Percentiles rank a stretch among this genome's conserved stretches.
Conservation (phyloP, 2,113 vertebrate genomes). For the Oreotrochilus melanogaster region DNA sequence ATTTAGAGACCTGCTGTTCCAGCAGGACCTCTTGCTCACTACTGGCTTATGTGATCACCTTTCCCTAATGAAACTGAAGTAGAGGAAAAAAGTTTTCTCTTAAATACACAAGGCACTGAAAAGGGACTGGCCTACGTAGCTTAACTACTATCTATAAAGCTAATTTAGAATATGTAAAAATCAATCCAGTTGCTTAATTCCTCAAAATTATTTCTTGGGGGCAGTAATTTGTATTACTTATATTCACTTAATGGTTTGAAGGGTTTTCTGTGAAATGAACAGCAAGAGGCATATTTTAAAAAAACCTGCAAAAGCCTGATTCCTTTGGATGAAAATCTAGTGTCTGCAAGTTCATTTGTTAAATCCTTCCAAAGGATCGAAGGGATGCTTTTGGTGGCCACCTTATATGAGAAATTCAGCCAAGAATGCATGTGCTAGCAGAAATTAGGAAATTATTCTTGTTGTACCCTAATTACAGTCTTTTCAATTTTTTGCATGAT, state of each 20-base stretch:
- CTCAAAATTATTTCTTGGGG: neutral
- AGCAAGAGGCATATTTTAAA: neutral
- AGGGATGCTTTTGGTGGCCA: neutral
- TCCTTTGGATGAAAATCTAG: neutral
- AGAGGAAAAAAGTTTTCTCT: neutral
- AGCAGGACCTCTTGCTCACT: neutral
- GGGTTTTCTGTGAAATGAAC: neutral
- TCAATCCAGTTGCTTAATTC: neutral
- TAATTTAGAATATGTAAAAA: neutral
- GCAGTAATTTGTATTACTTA: neutral
- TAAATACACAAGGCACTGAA: neutral
- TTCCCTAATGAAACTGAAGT: neutral
- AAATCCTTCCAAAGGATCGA: neutral
- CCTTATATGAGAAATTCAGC: neutral
- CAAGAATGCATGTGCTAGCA: neutral
- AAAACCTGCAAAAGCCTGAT: fast-evolving
- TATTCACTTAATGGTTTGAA: neutral
- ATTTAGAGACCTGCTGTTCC: neutral
- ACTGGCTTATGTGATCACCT: neutral
- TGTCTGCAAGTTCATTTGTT: neutral
- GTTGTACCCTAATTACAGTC: neutral
- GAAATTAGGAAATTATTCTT: neutral
- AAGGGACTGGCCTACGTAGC: neutral
- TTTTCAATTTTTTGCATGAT: neutral
- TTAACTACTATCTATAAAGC: neutral